Percentiles rank a stretch among this genome's conserved stretches.
These are phyloP conservation scores for Stichopus chloronotus DNA, from an alignment of 35 echinoderm and acorn worm species.

Conservation along the genomic window DNA sequence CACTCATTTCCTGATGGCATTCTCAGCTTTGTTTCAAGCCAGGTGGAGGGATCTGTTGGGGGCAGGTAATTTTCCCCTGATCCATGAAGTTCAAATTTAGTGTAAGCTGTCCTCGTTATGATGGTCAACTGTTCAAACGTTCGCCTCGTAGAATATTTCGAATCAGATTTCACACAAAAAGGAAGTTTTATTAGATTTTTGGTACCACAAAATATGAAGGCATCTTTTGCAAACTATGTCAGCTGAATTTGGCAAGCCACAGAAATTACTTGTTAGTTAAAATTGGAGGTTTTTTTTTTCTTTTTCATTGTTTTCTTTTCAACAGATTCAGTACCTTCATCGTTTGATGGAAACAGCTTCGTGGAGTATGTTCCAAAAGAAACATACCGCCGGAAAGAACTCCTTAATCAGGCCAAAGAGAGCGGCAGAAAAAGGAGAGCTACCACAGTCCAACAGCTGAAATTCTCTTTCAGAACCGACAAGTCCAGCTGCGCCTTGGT, in stretches of 20 bases:
- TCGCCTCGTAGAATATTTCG: too few species aligned
- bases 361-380: conserved; percentile 87
- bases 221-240: neutral
- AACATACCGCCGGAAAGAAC: conserved; percentile 77
- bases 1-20: too few species aligned
- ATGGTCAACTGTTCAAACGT: too few species aligned
- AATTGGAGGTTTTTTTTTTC: neutral
- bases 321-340: conserved; percentile 67
- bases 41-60: too few species aligned
- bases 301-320: neutral
- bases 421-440: conserved; percentile 57
- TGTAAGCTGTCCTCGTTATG: too few species aligned
- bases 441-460: conserved; percentile 48
- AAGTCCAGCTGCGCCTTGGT: conserved; percentile 65
- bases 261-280: neutral
- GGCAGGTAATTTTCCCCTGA: too few species aligned
- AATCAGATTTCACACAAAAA: too few species aligned
- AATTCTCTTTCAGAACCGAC: conserved; percentile 76
- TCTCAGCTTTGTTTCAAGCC: too few species aligned
- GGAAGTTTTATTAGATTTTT: neutral
- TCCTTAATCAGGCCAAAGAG: conserved; percentile 78
- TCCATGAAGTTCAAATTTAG: too few species aligned
- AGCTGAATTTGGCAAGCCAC: neutral
- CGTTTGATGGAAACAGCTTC: conserved; percentile 75
- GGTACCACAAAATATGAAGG: neutral